phyloP scores from a whole-genome alignment of 2,888 invertebrate genomes.

The Euproctis similis region DNA sequence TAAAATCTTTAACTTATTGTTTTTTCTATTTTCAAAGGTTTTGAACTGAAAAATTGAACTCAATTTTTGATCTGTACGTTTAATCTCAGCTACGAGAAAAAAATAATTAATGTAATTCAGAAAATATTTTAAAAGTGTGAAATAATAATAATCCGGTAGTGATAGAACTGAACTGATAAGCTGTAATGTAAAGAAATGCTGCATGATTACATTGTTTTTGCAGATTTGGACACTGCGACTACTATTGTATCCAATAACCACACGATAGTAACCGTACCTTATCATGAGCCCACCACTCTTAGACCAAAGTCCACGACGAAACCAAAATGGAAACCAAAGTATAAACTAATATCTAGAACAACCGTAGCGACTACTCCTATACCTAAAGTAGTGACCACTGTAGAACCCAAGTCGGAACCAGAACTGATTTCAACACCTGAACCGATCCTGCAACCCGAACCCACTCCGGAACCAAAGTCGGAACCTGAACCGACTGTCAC shows the following conservation, averaged over 20 bases:
- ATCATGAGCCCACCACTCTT: conserved; percentile 8
- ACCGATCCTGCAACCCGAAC: conserved; percentile 34
- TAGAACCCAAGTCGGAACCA: conserved; percentile 8
- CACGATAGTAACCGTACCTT: conserved; percentile 26
- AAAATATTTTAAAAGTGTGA: too few relatives aligned
- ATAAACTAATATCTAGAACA: conserved; percentile 39
- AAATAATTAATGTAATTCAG: too few relatives aligned
- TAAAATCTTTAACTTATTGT: too few relatives aligned
- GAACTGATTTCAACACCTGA: conserved; percentile 22
- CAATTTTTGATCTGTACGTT: too few relatives aligned
- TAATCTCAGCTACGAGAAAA: too few relatives aligned
- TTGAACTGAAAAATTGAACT: too few relatives aligned
- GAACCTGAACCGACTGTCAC: conserved; percentile 20
- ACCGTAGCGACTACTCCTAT: conserved; percentile 40
- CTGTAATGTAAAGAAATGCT: conserved; percentile 44
- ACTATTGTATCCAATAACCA: conserved; percentile 25
- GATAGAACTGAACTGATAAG: conserved; percentile 11
- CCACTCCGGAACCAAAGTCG: conserved; percentile 28
- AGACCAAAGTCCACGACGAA: conserved; percentile 26
- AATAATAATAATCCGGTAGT: too few relatives aligned
- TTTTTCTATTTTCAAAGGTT: too few relatives aligned
- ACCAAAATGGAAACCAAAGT: conserved; percentile 45
- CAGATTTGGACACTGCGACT: conserved; percentile 68
- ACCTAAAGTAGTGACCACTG: conserved; percentile 42
- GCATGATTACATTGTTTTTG: conserved; percentile 66